These are phyloP conservation scores for Pyrrhosoma nymphula DNA, from an alignment of 2,888 invertebrate genomes.

Conservation along the genomic window DNA sequence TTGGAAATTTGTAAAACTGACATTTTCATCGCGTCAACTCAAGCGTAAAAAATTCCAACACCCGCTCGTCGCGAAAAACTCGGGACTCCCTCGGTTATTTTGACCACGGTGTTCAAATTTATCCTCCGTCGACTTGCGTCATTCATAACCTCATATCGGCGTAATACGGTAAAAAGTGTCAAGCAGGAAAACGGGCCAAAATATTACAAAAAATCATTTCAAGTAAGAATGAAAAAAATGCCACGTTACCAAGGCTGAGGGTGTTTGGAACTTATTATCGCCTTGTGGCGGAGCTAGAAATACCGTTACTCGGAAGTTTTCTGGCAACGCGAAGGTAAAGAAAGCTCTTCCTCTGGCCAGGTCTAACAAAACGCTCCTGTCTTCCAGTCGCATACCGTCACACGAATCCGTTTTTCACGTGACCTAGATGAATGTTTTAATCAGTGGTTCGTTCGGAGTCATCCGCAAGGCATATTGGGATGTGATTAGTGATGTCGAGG, in stretches of 20 bases:
- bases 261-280: neutral
- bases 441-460: neutral
- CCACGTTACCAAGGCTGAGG: neutral
- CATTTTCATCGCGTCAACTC: too few species aligned
- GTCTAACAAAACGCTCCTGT: neutral
- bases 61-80: neutral
- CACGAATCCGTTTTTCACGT: slow-evolving; percentile 11
- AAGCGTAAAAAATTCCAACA: too few species aligned
- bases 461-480: neutral
- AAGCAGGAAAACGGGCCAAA: neutral
- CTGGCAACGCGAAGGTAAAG: neutral
- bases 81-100: neutral
- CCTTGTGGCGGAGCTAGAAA: neutral
- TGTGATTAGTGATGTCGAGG: neutral
- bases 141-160: neutral
- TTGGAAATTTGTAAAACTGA: too few species aligned
- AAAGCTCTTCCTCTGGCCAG: neutral
- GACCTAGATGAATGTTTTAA: slow-evolving; percentile 40
- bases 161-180: neutral
- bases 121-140: slow-evolving; percentile 22
- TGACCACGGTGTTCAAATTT: slow-evolving; percentile 34
- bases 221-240: neutral
- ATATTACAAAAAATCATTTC: neutral
- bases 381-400: slow-evolving; percentile 1
- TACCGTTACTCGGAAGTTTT: slow-evolving; percentile 57